These are phyloP conservation scores for Platyrinchus mystaceus DNA, from an alignment of 2,797 vertebrate genomes.

Conservation along the genomic window DNA sequence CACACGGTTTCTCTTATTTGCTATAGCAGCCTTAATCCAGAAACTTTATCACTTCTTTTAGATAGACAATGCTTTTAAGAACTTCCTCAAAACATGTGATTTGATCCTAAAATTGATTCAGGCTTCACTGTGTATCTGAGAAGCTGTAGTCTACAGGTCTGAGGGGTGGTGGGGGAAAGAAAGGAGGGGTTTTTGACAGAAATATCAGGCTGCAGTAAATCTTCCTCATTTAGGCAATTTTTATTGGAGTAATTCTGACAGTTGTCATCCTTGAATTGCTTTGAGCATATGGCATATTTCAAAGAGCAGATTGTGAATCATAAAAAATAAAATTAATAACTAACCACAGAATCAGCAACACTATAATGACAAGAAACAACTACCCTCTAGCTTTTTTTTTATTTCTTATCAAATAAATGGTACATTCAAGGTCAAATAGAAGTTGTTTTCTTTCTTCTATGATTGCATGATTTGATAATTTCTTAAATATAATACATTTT, in stretches of 20 bases:
- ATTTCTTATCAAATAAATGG: constrained; percentile 77
- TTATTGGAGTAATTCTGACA: constrained; percentile 92
- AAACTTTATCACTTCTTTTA: constrained; percentile 30
- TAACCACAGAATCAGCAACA: constrained; percentile 86
- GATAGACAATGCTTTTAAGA: constrained; percentile 37
- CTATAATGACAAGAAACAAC: constrained; percentile 85
- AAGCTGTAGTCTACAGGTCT: neutral
- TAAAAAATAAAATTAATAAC: constrained; percentile 96
- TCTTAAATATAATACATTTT: constrained; percentile 18
- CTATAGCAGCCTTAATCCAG: constrained; percentile 31
- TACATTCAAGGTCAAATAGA: constrained; percentile 83
- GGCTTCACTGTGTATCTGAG: constrained; percentile 58
- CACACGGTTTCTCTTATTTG: constrained; percentile 50
- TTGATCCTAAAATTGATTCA: constrained; percentile 56
- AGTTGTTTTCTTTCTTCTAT: constrained; percentile 75
- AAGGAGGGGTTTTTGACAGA: constrained; percentile 68
- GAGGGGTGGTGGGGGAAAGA: constrained; percentile 9
- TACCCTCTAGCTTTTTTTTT: constrained; percentile 78
- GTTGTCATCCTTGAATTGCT: constrained; percentile 92
- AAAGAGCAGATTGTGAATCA: constrained; percentile 93
- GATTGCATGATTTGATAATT: constrained; percentile 69
- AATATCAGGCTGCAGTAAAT: constrained; percentile 86
- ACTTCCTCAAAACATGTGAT: constrained; percentile 54
- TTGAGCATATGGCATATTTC: constrained; percentile 94
- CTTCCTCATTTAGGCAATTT: constrained; percentile 91